Evolutionary conservation across 1,140 invertebrate genomes (phyloP), one percentile per base, ranked within the genome.

Genomic region (Panagrolaimus sp.): DNA sequence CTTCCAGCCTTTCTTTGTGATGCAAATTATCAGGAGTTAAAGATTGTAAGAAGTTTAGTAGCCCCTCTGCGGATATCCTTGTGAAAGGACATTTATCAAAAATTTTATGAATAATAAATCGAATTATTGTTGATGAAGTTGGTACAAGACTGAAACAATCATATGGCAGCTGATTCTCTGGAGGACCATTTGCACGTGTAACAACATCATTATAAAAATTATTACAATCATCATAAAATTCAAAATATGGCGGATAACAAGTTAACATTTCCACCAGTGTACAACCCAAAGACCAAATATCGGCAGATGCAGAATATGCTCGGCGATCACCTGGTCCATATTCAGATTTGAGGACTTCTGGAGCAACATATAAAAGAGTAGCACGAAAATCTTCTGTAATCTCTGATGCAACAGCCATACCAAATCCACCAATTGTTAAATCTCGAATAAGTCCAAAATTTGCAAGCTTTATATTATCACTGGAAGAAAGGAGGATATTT

Each of bases 381-480:
- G 63, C 72, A 7, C 72, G 61, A 23, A 73, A 73, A 61, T 73
- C 72, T 9, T 71, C 64, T 27, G 69, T 67, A 13, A 73, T 68
- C 43, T 73, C 72, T 0, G 68, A 70, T 5, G 72, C 72, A 8
- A 73, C 69, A 1, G 70, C 68, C 1, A 69, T 71, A 9, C 72
- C 72, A 44, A 72, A 73, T 61, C 72, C 72, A 42, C 69, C 72
- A 23, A 70, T 65, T 5, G 72, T 68, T 25, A 73, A 53, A 63
- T 73, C 72, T 38, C 72, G 72, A 9, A 73, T 69, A 1, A 73
- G 61, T 5, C 72, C 72, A 63, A 73, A 73, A 43, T 73, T 73
- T 11, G 72, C 67, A 38, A 73, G 45, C 62, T 73, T 73, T 63
- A 73, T 73, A 45, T 62, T 70, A 45, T 73, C 72, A 23, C 13